phyloP scores from a whole-genome alignment of 2,888 invertebrate genomes.

The Morinoia aosen region DNA sequence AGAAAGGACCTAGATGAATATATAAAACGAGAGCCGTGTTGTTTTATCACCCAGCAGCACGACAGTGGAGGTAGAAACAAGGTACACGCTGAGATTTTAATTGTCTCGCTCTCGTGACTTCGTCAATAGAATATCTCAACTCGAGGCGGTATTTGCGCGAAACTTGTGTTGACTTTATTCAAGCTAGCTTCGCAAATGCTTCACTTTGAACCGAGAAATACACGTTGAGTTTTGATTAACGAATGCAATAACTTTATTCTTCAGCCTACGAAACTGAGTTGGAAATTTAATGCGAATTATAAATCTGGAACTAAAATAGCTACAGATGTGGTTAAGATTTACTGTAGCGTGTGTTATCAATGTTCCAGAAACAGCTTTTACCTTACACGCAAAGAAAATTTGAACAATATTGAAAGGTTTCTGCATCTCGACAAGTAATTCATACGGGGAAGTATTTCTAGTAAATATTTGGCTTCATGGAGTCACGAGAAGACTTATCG shows the following conservation, averaged over 20 bases:
- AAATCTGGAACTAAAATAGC: no score
- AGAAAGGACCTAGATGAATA: background rate
- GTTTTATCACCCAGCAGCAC: background rate
- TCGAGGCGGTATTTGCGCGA: background rate
- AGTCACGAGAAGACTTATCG: no score
- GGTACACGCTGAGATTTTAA: background rate
- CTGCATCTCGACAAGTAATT: no score
- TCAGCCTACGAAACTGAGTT: background rate
- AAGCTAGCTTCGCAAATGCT: background rate
- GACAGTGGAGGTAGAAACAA: background rate
- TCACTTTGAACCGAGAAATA: background rate
- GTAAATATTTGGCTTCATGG: no score
- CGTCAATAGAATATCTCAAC: slow-evolving; percentile 6
- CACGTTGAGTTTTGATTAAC: background rate
- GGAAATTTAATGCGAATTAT: no score
- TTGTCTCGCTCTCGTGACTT: background rate
- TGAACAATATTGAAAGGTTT: no score
- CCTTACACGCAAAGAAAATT: no score
- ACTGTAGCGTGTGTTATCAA: no score
- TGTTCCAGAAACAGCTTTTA: no score
- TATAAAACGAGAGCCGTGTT: background rate
- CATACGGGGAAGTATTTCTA: no score
- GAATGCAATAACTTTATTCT: background rate
- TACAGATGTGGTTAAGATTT: no score
- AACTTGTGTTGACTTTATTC: background rate